Conservation (phyloP, 2,888 invertebrate genomes). For the Drosophila peninsularis region DNA sequence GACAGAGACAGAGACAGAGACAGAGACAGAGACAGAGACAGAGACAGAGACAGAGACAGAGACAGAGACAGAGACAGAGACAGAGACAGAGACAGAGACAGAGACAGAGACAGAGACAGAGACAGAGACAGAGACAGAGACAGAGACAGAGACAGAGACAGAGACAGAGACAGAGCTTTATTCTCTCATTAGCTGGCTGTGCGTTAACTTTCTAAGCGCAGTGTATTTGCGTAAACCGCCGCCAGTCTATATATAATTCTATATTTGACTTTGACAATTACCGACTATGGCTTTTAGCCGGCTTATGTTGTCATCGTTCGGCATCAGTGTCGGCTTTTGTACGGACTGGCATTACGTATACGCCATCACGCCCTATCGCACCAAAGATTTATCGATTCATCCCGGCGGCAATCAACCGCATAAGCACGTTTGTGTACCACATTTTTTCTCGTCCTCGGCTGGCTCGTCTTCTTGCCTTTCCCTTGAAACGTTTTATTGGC, state of each 20-base stretch:
- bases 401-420: slow-evolving; percentile 56
- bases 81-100: background rate
- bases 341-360: slow-evolving; percentile 53
- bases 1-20: background rate
- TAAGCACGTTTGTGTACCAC: slow-evolving; percentile 59
- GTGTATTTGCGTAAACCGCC: slow-evolving; percentile 35
- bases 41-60: background rate
- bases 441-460: slow-evolving; percentile 12
- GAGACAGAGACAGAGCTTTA: background rate
- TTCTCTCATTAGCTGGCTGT: slow-evolving; percentile 15
- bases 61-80: background rate
- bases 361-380: slow-evolving; percentile 44
- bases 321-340: slow-evolving; percentile 41
- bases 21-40: background rate
- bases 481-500: slow-evolving; percentile 64
- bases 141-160: background rate
- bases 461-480: background rate
- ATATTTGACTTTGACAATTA: slow-evolving; percentile 72
- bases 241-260: slow-evolving; percentile 37
- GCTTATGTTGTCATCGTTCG: slow-evolving; percentile 72
- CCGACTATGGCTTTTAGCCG: slow-evolving; percentile 44
- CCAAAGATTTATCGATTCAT: slow-evolving; percentile 47
- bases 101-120: background rate
- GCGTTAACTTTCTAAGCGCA: slow-evolving; percentile 31
- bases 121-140: background rate